Evolutionary conservation across 2,113 vertebrate species (phyloP).

Genomic region (Eclectus roratus): DNA sequence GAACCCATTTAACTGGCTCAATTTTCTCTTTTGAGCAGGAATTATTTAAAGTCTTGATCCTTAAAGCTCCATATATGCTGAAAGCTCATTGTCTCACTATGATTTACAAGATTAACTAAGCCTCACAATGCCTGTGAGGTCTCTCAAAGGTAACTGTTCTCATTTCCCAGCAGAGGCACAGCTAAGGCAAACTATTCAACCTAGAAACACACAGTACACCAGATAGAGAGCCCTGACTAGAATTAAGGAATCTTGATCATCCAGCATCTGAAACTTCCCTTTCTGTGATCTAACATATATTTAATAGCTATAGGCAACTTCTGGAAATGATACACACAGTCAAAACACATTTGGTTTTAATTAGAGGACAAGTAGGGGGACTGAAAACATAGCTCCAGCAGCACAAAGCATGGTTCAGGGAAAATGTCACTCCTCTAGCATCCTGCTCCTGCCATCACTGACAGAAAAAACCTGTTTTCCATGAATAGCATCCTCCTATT

Average conservation of each 20-base stretch:
- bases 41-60: slow-evolving; percentile 9
- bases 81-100: neutral
- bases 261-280: neutral
- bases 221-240: neutral
- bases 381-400: neutral
- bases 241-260: neutral
- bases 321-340: neutral
- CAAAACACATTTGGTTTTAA: neutral
- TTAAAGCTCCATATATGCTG: neutral
- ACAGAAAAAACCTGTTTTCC: neutral
- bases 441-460: neutral
- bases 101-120: slow-evolving; percentile 3
- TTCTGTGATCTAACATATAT: neutral
- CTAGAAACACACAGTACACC: neutral
- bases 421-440: neutral
- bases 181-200: neutral
- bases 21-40: neutral
- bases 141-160: neutral
- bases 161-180: neutral
- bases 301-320: neutral
- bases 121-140: neutral
- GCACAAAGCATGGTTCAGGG: neutral
- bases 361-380: neutral
- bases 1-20: neutral
- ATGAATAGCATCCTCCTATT: neutral